Base-by-base conservation (phyloP, 2,797 vertebrate genomes). In the Melanotaenia trifasciata region DNA sequence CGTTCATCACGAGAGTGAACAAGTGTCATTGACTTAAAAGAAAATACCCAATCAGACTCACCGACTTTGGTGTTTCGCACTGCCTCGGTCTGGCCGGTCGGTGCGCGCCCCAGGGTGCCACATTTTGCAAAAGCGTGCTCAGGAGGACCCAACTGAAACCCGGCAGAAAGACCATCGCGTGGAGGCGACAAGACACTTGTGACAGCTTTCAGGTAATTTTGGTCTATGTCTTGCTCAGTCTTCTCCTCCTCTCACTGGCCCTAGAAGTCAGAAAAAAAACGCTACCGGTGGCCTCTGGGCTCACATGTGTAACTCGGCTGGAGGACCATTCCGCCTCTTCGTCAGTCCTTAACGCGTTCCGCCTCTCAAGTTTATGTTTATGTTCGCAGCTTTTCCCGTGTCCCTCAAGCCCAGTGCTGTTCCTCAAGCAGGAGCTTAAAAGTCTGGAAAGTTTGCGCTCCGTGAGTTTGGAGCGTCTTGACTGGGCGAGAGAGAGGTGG, bases 41-140 rank as follows among this genome's bases (percentile, higher is more conserved):
- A 66, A 43, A 16, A 16, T 6, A 0, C 38, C 18, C 14, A 33
- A 20, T 53, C 51, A 33, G 66, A 95, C 96, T 97, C 93, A 97
- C 96, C 96, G 95, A 93, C 91, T 92, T 93, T 18, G 96, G 96
- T 70, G 93, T 76, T 85, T 94, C 95, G 89, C 96, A 97, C 79
- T 95, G 94, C 89, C 90, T 93, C 76, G 94, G 94, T 89, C 93
- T 87, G 83, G 89, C 92, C 58, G 83, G 82, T 75, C 80, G 72
- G 26, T 72, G 58, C 38, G 93, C 93, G 81, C 94, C 95, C 93
- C 94, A 92, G 92, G 95, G 91, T 83, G 95, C 94, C 84, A 87
- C 94, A 36, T 89, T 75, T 70, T 95, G 94, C 87, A 96, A 89
- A 73, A 94, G 82, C 26, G 90, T 90, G 86, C 91, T 85, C 82